Evolutionary conservation across 2,888 invertebrate species (phyloP).

Genomic region (Latrodectus elegans): DNA sequence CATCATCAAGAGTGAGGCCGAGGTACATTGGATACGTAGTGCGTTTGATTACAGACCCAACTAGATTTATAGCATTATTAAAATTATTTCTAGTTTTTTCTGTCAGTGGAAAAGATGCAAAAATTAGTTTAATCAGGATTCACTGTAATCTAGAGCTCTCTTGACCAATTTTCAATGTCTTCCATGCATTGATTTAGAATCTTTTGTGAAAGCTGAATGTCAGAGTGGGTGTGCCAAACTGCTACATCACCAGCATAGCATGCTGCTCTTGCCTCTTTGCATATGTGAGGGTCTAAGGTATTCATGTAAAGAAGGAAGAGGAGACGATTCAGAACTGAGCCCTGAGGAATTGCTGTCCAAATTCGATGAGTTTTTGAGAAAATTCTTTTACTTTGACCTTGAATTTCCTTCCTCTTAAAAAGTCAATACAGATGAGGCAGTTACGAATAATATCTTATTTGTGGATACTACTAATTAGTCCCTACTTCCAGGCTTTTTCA

Average conservation of each 20-base stretch:
- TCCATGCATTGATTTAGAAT: not conserved
- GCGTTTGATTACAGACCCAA: not conserved
- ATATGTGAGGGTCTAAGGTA: not conserved
- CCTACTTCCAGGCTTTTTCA: conserved; percentile 9
- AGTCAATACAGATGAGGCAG: conserved; percentile 1
- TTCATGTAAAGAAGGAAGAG: not conserved
- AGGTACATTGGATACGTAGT: not conserved
- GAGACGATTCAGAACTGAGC: conserved; percentile 3
- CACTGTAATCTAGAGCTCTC: not conserved
- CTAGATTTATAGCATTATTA: not conserved
- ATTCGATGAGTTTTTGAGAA: not conserved
- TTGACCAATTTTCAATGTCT: not conserved
- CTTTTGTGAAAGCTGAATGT: not conserved
- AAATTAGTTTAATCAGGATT: too few species aligned
- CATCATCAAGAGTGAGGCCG: not conserved
- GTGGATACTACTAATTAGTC: conserved; percentile 6
- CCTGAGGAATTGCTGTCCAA: not conserved
- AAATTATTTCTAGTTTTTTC: not conserved
- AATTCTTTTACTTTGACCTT: not conserved
- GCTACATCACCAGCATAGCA: not conserved
- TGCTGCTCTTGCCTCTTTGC: not conserved
- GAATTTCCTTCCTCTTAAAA: conserved; percentile 13
- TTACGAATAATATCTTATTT: not conserved
- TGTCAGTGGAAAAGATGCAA: too few species aligned
- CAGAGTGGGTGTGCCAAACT: not conserved